Evolutionary conservation across 2,888 invertebrate genomes (phyloP).

Genomic region (Onchidella celtica): DNA sequence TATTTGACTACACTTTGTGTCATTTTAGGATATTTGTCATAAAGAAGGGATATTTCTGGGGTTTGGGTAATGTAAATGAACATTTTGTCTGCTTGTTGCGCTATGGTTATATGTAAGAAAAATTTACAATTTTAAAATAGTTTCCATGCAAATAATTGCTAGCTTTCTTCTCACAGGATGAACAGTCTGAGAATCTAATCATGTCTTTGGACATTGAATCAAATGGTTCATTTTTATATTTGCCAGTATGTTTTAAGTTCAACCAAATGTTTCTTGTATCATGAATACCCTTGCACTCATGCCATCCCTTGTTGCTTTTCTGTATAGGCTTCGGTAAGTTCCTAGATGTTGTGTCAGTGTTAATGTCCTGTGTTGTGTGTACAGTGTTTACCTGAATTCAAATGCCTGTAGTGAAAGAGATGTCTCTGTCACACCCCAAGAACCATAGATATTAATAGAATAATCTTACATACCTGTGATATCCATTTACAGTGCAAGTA

Average conservation of each 20-base stretch:
- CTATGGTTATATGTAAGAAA: background rate
- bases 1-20: background rate
- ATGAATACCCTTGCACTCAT: conserved; percentile 18
- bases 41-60: too few relatives aligned
- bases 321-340: conserved; percentile 69
- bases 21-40: too few relatives aligned
- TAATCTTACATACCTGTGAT: too few relatives aligned
- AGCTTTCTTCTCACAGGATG: too few relatives aligned
- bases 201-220: too few relatives aligned
- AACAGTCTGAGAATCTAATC: too few relatives aligned
- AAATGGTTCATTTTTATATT: too few relatives aligned
- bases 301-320: conserved; percentile 7
- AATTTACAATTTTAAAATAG: background rate
- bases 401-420: background rate
- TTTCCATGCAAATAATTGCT: too few relatives aligned
- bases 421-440: background rate
- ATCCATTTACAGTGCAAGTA: too few relatives aligned
- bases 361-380: background rate
- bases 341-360: conserved; percentile 48
- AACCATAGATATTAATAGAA: too few relatives aligned
- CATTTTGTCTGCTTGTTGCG: conserved; percentile 23
- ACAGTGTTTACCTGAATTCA: conserved; percentile 1
- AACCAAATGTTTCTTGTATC: background rate
- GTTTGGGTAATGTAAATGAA: too few relatives aligned
- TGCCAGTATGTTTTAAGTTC: background rate